A percentile compares a stretch with the other conserved stretches of the same genome.
These are phyloP conservation scores for Megamerina dolium DNA, from an alignment of 2,888 invertebrate genomes.

Conservation along the genomic window DNA sequence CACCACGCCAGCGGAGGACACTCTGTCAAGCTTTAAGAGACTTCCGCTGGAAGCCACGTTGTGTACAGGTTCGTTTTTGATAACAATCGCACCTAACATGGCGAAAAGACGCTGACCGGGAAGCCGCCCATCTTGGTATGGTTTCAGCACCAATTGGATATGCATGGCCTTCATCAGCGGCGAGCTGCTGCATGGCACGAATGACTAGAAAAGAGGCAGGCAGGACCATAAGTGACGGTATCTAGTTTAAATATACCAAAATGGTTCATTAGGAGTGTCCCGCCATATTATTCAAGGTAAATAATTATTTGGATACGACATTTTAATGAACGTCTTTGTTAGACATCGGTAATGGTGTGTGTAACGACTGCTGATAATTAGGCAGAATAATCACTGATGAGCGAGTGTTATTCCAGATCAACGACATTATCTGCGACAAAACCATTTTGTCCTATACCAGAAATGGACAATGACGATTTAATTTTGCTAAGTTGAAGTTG, in stretches of 20 bases:
- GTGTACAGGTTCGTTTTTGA: too few relatives aligned
- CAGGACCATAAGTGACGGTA: too few relatives aligned
- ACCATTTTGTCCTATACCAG: slow-evolving; percentile 6
- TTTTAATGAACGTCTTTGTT: background rate
- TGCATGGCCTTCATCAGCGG: background rate
- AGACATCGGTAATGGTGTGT: background rate
- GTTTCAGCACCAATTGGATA: slow-evolving; percentile 4
- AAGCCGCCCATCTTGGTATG: too few relatives aligned
- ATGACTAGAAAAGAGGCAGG: slow-evolving; percentile 4
- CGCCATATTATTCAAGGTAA: too few relatives aligned
- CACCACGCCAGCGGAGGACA: too few relatives aligned
- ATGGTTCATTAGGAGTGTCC: slow-evolving; percentile 1
- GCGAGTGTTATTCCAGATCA: background rate
- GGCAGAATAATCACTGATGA: background rate
- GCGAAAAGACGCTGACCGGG: too few relatives aligned
- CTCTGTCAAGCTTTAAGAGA: too few relatives aligned
- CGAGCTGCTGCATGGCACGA: slow-evolving; percentile 4
- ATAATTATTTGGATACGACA: too few relatives aligned
- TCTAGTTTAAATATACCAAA: slow-evolving; percentile 2
- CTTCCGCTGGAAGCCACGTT: too few relatives aligned
- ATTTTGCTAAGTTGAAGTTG: background rate
- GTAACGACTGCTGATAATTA: slow-evolving; percentile 1
- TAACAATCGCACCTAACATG: too few relatives aligned
- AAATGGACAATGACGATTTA: background rate
- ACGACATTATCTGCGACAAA: background rate